Evolutionary conservation across 2,888 invertebrate species (phyloP).

Genomic region (Pharmacophagus antenor): DNA sequence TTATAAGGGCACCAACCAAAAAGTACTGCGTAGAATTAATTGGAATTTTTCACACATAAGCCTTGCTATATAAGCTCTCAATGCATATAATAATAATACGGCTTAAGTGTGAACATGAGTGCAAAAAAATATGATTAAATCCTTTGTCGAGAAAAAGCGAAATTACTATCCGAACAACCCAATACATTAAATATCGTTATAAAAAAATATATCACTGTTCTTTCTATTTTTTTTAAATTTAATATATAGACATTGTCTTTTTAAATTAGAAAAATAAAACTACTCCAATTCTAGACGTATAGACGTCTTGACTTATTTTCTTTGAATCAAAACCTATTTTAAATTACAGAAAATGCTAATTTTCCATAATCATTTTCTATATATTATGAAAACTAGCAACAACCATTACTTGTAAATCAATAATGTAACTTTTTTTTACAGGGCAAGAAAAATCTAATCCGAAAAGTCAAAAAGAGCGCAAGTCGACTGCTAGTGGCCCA

Average conservation of each 20-base stretch:
- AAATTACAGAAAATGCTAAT: no score
- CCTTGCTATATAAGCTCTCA: neutral
- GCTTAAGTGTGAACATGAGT: neutral
- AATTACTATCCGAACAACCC: neutral
- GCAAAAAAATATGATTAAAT: neutral
- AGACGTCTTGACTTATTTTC: no score
- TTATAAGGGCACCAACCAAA: neutral
- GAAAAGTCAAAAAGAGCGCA: constrained; percentile 53
- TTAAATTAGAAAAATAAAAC: no score
- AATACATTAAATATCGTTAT: no score
- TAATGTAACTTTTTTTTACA: constrained; percentile 31
- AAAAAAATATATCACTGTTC: no score
- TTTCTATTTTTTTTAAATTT: no score
- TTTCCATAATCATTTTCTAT: no score
- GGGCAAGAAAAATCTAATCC: constrained; percentile 47
- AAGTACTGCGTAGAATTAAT: neutral
- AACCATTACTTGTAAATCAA: no score
- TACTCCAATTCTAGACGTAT: no score
- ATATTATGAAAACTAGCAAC: no score
- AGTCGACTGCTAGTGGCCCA: constrained; percentile 83
- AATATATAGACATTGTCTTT: no score
- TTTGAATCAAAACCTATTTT: no score
- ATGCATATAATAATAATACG: neutral
- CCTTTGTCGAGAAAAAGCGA: neutral
- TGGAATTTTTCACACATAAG: neutral